Percentiles rank a stretch among this genome's conserved stretches.
Conservation (phyloP, 2,888 invertebrate species). For the Sesamia inferens region DNA sequence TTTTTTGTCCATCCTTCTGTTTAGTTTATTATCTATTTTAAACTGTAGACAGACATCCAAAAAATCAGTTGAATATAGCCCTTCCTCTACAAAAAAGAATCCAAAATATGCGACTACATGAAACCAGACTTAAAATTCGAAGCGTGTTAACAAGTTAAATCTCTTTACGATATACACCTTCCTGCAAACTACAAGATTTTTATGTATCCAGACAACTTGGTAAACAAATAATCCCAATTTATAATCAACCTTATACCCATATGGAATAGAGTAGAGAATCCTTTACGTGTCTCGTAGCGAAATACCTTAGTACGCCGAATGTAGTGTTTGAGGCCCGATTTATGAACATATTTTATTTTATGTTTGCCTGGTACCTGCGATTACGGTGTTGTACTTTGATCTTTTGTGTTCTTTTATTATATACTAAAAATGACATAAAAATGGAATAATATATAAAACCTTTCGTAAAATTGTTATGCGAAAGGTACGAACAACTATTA, state of each 20-base stretch:
- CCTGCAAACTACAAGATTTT: conserved; percentile 39
- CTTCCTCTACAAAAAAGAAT: neutral
- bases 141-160: conserved; percentile 40
- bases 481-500: too few species aligned
- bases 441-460: too few species aligned
- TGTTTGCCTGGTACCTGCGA: conserved; percentile 71
- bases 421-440: neutral
- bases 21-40: neutral
- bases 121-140: conserved; percentile 50
- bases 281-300: conserved; percentile 31
- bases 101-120: conserved; percentile 40
- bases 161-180: conserved; percentile 24
- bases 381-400: conserved; percentile 58
- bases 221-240: conserved; percentile 16
- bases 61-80: neutral
- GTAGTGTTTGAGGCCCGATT: conserved; percentile 68
- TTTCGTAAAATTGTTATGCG: too few species aligned
- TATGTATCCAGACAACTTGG: conserved; percentile 26
- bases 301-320: conserved; percentile 54
- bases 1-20: neutral
- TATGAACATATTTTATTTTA: conserved; percentile 74
- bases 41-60: neutral
- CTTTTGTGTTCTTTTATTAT: conserved; percentile 27
- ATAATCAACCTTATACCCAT: conserved; percentile 34
- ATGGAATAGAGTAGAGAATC: conserved; percentile 24